Base-by-base conservation (phyloP, 2,888 invertebrate genomes). In the Polydrusus pterygomalis region DNA sequence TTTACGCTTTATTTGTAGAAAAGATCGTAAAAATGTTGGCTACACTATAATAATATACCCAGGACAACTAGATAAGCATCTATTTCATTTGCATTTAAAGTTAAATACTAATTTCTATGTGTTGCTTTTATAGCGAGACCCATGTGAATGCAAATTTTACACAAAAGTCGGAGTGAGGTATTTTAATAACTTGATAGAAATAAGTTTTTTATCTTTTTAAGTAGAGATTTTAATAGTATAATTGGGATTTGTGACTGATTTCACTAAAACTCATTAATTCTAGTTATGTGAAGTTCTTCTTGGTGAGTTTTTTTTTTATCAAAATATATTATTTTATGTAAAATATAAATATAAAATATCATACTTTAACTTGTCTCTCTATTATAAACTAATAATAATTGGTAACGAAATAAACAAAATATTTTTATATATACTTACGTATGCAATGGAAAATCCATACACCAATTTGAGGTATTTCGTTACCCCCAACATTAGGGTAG, bases 401-500 rank as follows among this genome's bases (percentile, higher is more conserved):
- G n/a, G n/a, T n/a, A n/a, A n/a, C n/a, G n/a, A n/a, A 17, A 40
- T 47, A 10, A 40, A 40, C 1, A 40, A 25, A 13, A 20, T 56
- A 6, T n/a, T n/a, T n/a, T n/a, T n/a, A n/a, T n/a, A n/a, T n/a
- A n/a, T 58, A 68, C 78, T 87, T 86, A 90, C 91, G 78, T 90
- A 90, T 78, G 89, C 90, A 38, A 90, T 89, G 0, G 90, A 90
- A 80, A 90, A 91, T 70, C 91, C 91, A 77, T 90, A 91, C 68
- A 91, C 90, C 43, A 90, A 86, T 82, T 90, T 90, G 49, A 91
- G 85, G 80, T 90, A 91, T 81, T 91, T 90, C 1, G 90, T 90
- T 81, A 90, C 90, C 1, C 90, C 91, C 34, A 90, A 86, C 83
- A 90, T 89, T 5, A 91, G 86, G 2, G 91, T 90, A 0, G 90